A percentile compares a stretch with the other conserved stretches of the same genome.
Evolutionary conservation across 2,113 vertebrate genomes (phyloP).

Genomic region (Myiozetetes cayanensis): DNA sequence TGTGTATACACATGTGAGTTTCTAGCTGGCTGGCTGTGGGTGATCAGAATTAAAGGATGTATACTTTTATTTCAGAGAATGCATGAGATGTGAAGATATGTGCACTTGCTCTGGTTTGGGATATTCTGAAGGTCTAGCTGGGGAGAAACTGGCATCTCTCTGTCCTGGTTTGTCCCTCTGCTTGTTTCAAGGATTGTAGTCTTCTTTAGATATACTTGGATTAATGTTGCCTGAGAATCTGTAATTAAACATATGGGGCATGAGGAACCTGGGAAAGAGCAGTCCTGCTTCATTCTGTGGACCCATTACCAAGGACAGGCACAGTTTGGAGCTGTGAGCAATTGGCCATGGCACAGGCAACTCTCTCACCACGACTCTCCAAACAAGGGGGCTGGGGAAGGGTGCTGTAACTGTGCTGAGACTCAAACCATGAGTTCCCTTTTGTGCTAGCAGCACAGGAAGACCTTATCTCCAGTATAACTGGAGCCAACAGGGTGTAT

Average conservation of each 20-base stretch:
- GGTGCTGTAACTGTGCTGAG: neutral
- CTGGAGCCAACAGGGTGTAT: neutral
- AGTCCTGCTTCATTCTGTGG: neutral
- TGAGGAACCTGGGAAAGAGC: neutral
- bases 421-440: neutral
- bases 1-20: neutral
- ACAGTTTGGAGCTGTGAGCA: neutral
- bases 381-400: neutral
- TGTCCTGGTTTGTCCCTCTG: neutral
- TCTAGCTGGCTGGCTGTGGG: neutral
- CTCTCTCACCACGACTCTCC: rapidly evolving
- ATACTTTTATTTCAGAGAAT: neutral
- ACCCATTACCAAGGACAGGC: rapidly evolving
- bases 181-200: neutral
- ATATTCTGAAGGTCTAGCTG: neutral
- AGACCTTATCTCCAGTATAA: neutral
- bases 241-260: neutral
- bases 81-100: neutral
- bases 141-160: neutral
- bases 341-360: neutral
- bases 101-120: neutral
- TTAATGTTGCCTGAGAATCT: neutral
- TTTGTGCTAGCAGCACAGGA: neutral
- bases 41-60: neutral
- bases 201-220: neutral